A percentile compares a stretch with the other conserved stretches of the same genome.
Conservation (phyloP, 2,888 invertebrate genomes). For the Lasioglossum calceatum region DNA sequence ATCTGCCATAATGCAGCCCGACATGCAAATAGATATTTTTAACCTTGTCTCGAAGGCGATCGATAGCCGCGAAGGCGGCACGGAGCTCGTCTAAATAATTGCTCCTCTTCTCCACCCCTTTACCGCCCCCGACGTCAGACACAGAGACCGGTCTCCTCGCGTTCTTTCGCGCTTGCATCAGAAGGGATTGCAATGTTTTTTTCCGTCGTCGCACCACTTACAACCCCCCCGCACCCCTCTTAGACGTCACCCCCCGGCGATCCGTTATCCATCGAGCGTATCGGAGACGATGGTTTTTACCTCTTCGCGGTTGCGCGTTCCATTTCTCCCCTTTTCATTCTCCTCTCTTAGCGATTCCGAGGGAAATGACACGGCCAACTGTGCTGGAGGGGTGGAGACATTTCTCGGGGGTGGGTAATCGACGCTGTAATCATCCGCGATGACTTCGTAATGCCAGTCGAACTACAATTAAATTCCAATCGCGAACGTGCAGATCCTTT, state of each 20-base stretch:
- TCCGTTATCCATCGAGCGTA: constrained; percentile 16
- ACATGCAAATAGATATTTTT: constrained; percentile 78
- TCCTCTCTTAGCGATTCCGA: neutral
- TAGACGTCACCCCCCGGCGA: neutral
- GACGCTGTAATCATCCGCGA: neutral
- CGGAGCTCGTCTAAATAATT: constrained; percentile 68
- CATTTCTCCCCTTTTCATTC: neutral
- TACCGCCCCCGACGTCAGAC: constrained; percentile 34
- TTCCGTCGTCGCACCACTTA: neutral
- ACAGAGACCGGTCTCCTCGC: constrained; percentile 18
- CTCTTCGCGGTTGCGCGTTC: neutral
- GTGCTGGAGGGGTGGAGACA: neutral
- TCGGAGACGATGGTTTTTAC: neutral
- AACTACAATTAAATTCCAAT: no score
- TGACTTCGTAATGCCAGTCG: neutral
- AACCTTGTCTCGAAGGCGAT: constrained; percentile 71
- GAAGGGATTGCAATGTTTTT: constrained; percentile 19
- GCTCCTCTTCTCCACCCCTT: constrained; percentile 27
- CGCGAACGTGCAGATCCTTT: no score
- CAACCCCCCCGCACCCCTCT: neutral
- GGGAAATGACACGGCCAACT: neutral
- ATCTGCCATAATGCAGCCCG: constrained; percentile 69
- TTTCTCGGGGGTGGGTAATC: neutral
- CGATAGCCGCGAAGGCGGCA: constrained; percentile 68
- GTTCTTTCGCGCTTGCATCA: constrained; percentile 36